Evolutionary conservation across 1,140 invertebrate species (phyloP).

Genomic region (Helicoverpa armigera): DNA sequence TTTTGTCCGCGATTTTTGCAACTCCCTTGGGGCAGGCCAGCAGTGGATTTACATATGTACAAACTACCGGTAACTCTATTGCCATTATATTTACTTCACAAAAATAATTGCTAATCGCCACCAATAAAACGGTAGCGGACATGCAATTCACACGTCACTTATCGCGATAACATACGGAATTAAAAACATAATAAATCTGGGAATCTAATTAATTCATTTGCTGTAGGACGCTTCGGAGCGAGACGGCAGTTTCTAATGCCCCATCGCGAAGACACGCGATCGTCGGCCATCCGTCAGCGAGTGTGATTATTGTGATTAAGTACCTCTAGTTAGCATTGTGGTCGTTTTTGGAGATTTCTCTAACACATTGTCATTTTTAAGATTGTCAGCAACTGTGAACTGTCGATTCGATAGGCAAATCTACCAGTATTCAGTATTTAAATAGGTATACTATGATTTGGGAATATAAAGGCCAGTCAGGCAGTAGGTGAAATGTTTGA

Average conservation of each 20-base stretch:
- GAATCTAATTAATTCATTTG: slow-evolving; percentile 32
- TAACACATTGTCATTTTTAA: background rate
- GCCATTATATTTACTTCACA: no score
- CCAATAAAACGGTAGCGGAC: background rate
- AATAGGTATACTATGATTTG: no score
- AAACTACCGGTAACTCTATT: no score
- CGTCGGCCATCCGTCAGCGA: slow-evolving; percentile 15
- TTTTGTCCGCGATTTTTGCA: background rate
- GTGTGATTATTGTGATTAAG: background rate
- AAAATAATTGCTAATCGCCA: background rate
- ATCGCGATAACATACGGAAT: slow-evolving; percentile 23
- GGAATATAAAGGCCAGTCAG: no score
- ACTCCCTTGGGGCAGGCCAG: background rate
- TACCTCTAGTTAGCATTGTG: background rate
- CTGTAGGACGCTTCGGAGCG: background rate
- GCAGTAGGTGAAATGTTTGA: no score
- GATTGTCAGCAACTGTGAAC: no score
- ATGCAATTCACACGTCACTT: slow-evolving; percentile 25
- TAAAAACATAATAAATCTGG: slow-evolving; percentile 30
- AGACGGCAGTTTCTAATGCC: slow-evolving; percentile 21
- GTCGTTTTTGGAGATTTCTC: background rate
- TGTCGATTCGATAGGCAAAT: no score
- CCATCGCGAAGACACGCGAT: slow-evolving; percentile 24
- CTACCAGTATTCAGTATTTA: no score
- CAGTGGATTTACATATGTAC: no score